Base-by-base conservation (phyloP, 2,797 vertebrate species). In the Hyperoplus immaculatus region DNA sequence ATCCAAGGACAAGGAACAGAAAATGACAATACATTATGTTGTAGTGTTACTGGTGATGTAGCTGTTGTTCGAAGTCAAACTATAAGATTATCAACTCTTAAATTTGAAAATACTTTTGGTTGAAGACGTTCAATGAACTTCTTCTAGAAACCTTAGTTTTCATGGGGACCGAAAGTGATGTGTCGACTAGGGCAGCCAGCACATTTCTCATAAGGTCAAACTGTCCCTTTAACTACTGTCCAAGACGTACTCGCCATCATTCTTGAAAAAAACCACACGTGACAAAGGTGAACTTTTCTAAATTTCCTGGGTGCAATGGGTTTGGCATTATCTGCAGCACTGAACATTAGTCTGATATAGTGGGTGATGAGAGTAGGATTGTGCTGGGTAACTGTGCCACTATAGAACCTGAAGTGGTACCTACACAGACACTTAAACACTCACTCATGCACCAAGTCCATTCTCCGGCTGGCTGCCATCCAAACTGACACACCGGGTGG, bases 381-480 rank as follows among this genome's bases (percentile, higher is more conserved):
- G 46, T 73, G 61, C 45, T 74, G 45, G 57, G 60, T 46, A 71
- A 76, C 72, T 55, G 57, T 69, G 75, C 73, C 46, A 42, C 18
- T 56, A n/a, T 21, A 14, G 43, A 81, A 73, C 59, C 61, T 76
- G 36, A 72, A 64, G 54, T 71, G 55, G 65, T 78, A 8, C 21
- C 68, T 53, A 62, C 62, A 62, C 53, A 50, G 72, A 57, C 62
- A n/a, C 39, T 83, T 67, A 54, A 81, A 83, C 75, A 74, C 62
- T 73, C 77, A 45, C 55, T 77, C 78, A 77, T 65, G 69, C 79
- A 73, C 71, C 43, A 70, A 62, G 53, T 72, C 56, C 71, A 60
- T 79, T 72, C 72, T 77, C 73, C 4, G 21, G n/a, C 77, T 88
- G 88, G 90, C 87, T 69, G 82, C 42, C 0, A 57, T 81, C 88